Evolutionary conservation across 2,797 vertebrate species (phyloP).

Genomic region (Pangasius mekongensis): DNA sequence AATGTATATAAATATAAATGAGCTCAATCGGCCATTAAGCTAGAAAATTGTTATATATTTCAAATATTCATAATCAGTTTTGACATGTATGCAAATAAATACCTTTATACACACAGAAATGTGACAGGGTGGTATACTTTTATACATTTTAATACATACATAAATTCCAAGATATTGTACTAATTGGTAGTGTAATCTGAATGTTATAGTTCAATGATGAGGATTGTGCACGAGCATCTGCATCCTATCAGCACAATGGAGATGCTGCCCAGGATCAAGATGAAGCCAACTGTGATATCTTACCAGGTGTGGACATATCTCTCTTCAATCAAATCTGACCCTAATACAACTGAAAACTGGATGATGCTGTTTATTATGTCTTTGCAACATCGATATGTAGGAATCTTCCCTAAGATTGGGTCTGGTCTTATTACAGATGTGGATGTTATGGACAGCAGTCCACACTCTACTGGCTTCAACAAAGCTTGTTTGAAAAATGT

Average conservation of each 20-base stretch:
- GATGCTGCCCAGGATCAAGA: constrained; percentile 64
- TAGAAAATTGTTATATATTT: not conserved
- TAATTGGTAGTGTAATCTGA: not conserved
- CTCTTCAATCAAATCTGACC: not conserved
- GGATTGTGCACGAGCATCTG: constrained; percentile 70
- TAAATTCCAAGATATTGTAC: not conserved
- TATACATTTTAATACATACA: not conserved
- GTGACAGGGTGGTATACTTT: not conserved
- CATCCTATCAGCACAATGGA: constrained; percentile 65
- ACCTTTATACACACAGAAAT: not conserved
- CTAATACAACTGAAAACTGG: not conserved
- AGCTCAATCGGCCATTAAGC: not conserved
- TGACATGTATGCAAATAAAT: not conserved
- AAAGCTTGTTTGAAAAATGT: constrained; percentile 93
- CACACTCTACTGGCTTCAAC: constrained; percentile 77
- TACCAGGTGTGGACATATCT: constrained; percentile 74
- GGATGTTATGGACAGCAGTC: constrained; percentile 69
- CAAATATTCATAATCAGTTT: not conserved
- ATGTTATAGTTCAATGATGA: constrained; percentile 83
- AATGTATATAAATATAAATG: not conserved
- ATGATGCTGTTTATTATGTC: not conserved
- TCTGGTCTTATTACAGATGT: constrained; percentile 68
- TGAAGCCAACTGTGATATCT: constrained; percentile 67
- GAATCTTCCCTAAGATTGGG: not conserved
- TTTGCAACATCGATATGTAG: constrained; percentile 3